Evolutionary conservation across 2,113 vertebrate species (phyloP), one percentile per base, ranked within the genome.

Genomic region (Hipposideros armiger): DNA sequence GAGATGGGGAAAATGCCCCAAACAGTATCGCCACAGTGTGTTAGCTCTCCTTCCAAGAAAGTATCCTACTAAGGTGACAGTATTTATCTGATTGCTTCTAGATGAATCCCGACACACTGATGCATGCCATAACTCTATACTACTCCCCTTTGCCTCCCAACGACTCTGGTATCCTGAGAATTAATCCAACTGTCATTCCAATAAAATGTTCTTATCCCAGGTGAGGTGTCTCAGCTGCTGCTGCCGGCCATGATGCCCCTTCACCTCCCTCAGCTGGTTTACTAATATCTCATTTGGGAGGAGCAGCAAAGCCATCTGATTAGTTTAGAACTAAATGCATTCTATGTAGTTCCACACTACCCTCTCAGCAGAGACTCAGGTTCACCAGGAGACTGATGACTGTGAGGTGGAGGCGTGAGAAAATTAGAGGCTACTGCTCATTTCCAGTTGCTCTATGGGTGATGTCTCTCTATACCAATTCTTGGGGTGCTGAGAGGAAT

Each of bases 51-150:
- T 78, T 89, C 62, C 30, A 50, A 77, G 69, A 88, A 85, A 14
- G 45, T 20, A 84, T 54, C 32, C 7, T 69, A 17, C 24, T 42
- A 45, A 67, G 30, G 54, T 87, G 72, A 93, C 10, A 62, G 66
- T 36, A 54, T 69, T 87, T 91, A 2, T 80, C n/a, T 97, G 95
- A 95, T 84, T 95, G 91, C 95, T 73, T 94, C 64, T 42, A 93
- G 90, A 80, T 96, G 96, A 95, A 0, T 17, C 40, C 94, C 72
- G 73, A 77, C 91, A 96, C 40, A 54, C 14, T 97, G 83, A 62
- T 89, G 10, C 88, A 58, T 36, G 78, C 87, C 40, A 78, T 47
- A 95, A 70, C 94, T 64, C 62, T 97, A 47, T 50, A 84, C 50
- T 97, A 74, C 5, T 81, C 70, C 62, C 67, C 20, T 77, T 20